Evolutionary conservation across 2,797 vertebrate species (phyloP), one percentile per base, ranked within the genome.

Genomic region (Notamacropus eugenii): DNA sequence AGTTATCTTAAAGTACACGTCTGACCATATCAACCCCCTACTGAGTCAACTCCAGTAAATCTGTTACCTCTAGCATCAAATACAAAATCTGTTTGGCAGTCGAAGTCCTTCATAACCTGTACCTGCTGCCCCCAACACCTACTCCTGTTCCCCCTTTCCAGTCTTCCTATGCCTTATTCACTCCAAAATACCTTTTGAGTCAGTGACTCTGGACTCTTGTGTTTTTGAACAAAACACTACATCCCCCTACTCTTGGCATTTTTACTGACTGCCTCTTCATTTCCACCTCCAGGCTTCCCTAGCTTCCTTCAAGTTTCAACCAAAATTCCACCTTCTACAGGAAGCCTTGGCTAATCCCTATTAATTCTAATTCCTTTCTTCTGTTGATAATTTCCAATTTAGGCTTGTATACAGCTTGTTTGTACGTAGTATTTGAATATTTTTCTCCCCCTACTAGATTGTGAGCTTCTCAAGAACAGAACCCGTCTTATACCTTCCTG

Each of bases 101-200:
- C 31, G 34, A 67, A 67, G 3, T 13, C 59, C 31, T 67, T 34
- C 1, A 67, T 34, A 34, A 67, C 59, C 59, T n/a, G 59, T 67
- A 13, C 31, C 4, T 67, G 6, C 0, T 22, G 0, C 67, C 16
- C 67, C 16, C 12, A 4, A 0, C 29, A 12, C 5, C n/a, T 4
- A 40, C 14, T 5, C 62, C 27, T 29, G 2, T 10, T 58, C 11
- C 28, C 28, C 59, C 16, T 67, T n/a, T 67, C 31, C 13, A 67
- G 3, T 40, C n/a, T 74, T 19, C 34, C 24, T 40, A 74, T 67
- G 19, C n/a, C 6, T 74, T 74, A 74, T 24, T 1, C 0, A 24
- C 19, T 74, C n/a, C n/a, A 67, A n/a, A n/a, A 9, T 67, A 67
- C 34, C n/a, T 67, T n/a, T 67, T 34, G 34, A 19, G n/a, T 67